Percentiles rank a stretch among this genome's conserved stretches.
Conservation (phyloP, 2,888 invertebrate species). For the Didymodactylos carnosus region DNA sequence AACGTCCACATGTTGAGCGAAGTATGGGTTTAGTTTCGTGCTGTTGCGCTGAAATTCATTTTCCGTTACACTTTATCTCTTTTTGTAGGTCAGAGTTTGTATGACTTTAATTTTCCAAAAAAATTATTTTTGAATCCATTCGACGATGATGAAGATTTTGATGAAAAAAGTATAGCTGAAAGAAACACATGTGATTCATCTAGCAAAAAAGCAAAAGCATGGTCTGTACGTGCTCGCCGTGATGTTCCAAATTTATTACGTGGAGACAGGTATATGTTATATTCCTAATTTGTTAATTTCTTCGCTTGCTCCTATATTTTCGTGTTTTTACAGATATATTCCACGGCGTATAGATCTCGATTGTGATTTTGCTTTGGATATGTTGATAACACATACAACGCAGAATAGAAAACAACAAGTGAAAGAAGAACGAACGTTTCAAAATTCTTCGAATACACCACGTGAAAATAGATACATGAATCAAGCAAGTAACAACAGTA, state of each 20-base stretch:
- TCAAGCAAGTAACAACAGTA: too few relatives aligned
- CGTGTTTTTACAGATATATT: too few relatives aligned
- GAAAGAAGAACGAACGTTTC: too few relatives aligned
- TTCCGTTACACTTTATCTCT: neutral
- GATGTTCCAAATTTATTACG: neutral
- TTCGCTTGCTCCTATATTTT: too few relatives aligned
- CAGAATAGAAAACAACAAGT: too few relatives aligned
- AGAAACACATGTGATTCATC: neutral
- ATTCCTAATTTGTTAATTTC: too few relatives aligned
- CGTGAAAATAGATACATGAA: too few relatives aligned
- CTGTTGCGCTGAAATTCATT: too few relatives aligned
- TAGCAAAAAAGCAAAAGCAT: neutral
- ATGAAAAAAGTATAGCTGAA: neutral
- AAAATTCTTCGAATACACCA: too few relatives aligned
- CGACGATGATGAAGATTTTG: neutral
- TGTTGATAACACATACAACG: neutral
- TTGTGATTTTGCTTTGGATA: neutral
- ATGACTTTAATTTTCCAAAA: neutral
- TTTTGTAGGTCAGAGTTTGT: neutral
- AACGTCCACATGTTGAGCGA: neutral
- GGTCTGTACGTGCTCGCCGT: neutral
- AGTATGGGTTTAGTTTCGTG: neutral
- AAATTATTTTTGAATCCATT: neutral
- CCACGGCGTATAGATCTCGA: neutral
- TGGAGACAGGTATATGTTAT: neutral